Conservation (phyloP, 2,113 vertebrate species). For the Forbesichthys papilliferus region DNA sequence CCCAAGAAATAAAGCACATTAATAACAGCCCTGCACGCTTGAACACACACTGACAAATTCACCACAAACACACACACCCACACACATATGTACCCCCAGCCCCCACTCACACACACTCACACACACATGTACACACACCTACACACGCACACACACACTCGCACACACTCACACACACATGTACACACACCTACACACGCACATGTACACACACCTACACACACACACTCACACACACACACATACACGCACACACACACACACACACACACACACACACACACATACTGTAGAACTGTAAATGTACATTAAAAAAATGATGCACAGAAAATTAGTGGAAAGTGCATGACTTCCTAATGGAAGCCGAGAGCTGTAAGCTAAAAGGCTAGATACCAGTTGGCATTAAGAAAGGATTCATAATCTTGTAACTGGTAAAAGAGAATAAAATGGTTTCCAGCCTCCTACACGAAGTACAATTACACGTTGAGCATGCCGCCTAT, state of each 20-base stretch:
- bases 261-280: constrained; percentile 18
- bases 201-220: constrained; percentile 1
- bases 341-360: constrained; percentile 39
- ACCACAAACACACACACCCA: constrained; percentile 18
- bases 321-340: not conserved
- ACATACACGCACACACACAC: not conserved
- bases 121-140: not conserved
- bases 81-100: not conserved
- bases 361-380: constrained; percentile 31
- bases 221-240: constrained; percentile 9
- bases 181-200: not conserved
- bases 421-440: constrained; percentile 24
- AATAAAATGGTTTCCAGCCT: constrained; percentile 29
- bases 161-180: no score
- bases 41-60: constrained; percentile 12
- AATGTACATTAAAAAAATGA: not conserved
- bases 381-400: constrained; percentile 31
- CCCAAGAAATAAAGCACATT: constrained; percentile 22
- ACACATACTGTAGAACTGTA: constrained; percentile 15
- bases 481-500: not conserved
- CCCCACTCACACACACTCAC: not conserved
- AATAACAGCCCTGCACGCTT: constrained; percentile 22
- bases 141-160: constrained; percentile 21
- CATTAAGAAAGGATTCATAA: constrained; percentile 25
- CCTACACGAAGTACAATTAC: constrained; percentile 18